Conservation (phyloP, 2,113 vertebrate genomes). For the Dasyurus viverrinus region DNA sequence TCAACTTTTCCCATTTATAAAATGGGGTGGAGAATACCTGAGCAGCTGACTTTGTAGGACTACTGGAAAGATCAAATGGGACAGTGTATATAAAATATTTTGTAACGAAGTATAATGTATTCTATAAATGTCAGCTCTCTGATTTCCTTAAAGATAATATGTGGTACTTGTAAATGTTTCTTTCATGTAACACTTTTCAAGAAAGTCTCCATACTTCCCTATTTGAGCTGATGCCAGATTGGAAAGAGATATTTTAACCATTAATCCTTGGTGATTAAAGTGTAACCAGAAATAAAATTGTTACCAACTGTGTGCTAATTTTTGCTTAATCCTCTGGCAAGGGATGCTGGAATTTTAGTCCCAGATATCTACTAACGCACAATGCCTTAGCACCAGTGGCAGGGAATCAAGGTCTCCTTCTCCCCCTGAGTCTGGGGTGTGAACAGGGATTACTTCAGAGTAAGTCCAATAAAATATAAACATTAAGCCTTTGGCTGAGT, state of each 20-base stretch:
- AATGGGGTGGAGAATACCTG: not conserved
- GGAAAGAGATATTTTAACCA: constrained; percentile 77
- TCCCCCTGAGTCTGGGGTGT: constrained; percentile 65
- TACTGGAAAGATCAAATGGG: constrained; percentile 47
- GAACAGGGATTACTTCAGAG: constrained; percentile 73
- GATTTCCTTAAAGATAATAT: constrained; percentile 61
- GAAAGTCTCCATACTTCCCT: constrained; percentile 77
- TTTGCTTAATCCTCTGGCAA: constrained; percentile 76
- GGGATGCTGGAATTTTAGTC: constrained; percentile 52
- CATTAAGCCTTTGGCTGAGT: constrained; percentile 47
- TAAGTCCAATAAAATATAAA: constrained; percentile 65
- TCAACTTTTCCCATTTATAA: not conserved
- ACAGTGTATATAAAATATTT: constrained; percentile 73
- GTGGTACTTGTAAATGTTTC: constrained; percentile 73
- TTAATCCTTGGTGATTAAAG: constrained; percentile 81
- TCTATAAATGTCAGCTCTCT: constrained; percentile 42
- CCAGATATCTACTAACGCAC: constrained; percentile 55
- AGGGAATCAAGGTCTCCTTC: constrained; percentile 66
- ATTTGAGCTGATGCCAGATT: constrained; percentile 71
- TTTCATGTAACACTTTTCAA: constrained; percentile 72
- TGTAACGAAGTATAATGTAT: constrained; percentile 50
- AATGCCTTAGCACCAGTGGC: constrained; percentile 64
- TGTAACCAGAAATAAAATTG: constrained; percentile 79
- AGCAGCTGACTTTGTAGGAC: not conserved
- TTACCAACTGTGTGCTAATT: constrained; percentile 81